These are phyloP conservation scores for Craseonycteris thonglongyai DNA, from an alignment of 2,113 vertebrate genomes.

Conservation along the genomic window DNA sequence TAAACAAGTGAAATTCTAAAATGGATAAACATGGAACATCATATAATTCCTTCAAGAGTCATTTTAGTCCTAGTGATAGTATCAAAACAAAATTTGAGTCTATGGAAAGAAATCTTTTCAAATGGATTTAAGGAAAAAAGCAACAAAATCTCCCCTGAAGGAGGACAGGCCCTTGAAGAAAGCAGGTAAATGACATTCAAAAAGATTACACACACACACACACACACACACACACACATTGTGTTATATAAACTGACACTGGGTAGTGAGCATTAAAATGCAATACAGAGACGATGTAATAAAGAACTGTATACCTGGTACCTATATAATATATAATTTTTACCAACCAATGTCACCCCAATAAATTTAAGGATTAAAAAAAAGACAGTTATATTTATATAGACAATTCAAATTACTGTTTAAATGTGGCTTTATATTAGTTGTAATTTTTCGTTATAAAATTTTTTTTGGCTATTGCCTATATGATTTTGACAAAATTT, in stretches of 20 bases:
- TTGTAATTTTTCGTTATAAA: not conserved
- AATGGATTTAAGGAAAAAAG: not conserved
- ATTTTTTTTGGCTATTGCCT: not conserved
- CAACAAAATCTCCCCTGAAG: not conserved
- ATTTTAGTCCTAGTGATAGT: not conserved
- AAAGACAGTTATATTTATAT: not conserved
- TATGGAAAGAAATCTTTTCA: not conserved
- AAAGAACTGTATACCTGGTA: too few relatives aligned
- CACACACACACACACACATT: too few relatives aligned
- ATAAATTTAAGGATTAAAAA: too few relatives aligned
- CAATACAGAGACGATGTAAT: too few relatives aligned
- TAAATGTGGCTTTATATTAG: not conserved
- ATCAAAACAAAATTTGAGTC: not conserved
- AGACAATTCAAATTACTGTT: not conserved
- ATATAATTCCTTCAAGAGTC: not conserved
- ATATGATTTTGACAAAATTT: not conserved
- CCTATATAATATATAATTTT: too few relatives aligned
- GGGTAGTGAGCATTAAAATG: too few relatives aligned
- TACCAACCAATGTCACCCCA: too few relatives aligned
- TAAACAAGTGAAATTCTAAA: constrained; percentile 48
- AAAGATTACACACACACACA: not conserved
- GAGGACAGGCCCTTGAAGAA: not conserved
- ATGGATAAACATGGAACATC: constrained; percentile 1
- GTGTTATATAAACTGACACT: too few relatives aligned
- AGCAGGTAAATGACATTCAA: not conserved